phyloP scores from a whole-genome alignment of 2,113 vertebrate species.

The Notiomystis cincta region DNA sequence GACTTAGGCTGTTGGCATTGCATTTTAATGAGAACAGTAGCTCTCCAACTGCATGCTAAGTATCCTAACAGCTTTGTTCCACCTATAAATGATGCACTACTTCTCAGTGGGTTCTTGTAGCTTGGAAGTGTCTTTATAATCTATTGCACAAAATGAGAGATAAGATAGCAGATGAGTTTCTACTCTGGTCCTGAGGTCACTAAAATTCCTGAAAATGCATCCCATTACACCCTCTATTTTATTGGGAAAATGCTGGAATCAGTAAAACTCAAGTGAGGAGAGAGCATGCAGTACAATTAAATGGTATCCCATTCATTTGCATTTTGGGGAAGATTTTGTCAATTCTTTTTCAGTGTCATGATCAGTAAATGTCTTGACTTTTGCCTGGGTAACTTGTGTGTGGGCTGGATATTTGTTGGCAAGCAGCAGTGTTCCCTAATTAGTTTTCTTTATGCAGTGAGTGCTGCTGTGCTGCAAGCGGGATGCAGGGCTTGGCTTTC shows the following conservation, averaged over 20 bases:
- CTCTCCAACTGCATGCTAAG: slow-evolving; percentile 7
- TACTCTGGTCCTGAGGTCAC: background rate
- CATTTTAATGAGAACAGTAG: slow-evolving; percentile 26
- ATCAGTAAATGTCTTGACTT: background rate
- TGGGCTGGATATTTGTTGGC: background rate
- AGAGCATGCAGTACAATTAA: background rate
- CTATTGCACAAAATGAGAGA: background rate
- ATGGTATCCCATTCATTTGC: background rate
- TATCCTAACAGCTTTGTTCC: slow-evolving; percentile 2
- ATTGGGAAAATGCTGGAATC: background rate
- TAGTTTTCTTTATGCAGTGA: background rate
- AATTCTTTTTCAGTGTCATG: background rate
- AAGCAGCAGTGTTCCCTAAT: background rate
- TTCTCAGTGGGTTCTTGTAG: background rate
- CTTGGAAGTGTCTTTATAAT: background rate
- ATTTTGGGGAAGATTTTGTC: background rate
- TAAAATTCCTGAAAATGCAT: background rate
- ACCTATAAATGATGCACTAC: background rate
- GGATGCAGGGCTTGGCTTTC: background rate
- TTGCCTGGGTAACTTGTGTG: background rate
- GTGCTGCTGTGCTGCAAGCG: background rate
- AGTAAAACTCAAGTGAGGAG: background rate
- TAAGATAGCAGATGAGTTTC: background rate
- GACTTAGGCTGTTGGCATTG: slow-evolving; percentile 31
- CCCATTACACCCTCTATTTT: background rate